Evolutionary conservation across 2,888 invertebrate species (phyloP).

Genomic region (Lycia hirtaria): DNA sequence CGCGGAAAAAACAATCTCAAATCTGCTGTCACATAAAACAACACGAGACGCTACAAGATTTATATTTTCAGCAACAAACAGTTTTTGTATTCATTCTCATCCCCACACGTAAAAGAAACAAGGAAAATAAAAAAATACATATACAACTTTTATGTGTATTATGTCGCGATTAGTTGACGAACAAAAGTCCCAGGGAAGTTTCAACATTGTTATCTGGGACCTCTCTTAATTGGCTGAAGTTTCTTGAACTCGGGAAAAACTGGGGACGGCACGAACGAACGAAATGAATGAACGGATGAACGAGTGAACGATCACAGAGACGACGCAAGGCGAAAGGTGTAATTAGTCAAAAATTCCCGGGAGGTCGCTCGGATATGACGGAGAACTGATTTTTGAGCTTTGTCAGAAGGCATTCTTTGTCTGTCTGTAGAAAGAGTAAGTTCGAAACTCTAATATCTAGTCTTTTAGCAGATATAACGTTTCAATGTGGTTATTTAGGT

Average conservation of each 20-base stretch:
- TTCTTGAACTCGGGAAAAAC: conserved; percentile 55
- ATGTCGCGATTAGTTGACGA: conserved; percentile 62
- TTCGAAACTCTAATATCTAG: neutral
- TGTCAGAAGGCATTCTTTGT: conserved; percentile 21
- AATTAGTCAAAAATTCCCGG: conserved; percentile 67
- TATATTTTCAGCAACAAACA: conserved; percentile 41
- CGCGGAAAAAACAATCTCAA: conserved; percentile 29
- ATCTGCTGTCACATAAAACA: conserved; percentile 33
- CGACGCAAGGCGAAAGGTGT: conserved; percentile 54
- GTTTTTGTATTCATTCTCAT: conserved; percentile 43
- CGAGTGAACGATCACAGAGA: conserved; percentile 65
- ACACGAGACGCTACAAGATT: conserved; percentile 26
- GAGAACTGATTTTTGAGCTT: conserved; percentile 24
- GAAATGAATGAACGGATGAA: conserved; percentile 61
- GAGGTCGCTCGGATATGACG: conserved; percentile 48
- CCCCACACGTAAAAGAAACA: conserved; percentile 42
- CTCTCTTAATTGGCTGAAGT: conserved; percentile 64
- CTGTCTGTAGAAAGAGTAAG: conserved; percentile 10
- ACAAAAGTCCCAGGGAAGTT: conserved; percentile 60
- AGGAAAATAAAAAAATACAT: conserved; percentile 44
- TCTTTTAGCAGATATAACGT: conserved; percentile 1
- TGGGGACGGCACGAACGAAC: conserved; percentile 50
- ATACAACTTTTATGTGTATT: conserved; percentile 47
- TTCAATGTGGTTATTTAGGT: neutral
- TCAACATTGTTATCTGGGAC: conserved; percentile 57